These are phyloP conservation scores for Terrapene triunguis DNA, from an alignment of 2,113 vertebrate species.

Conservation along the genomic window DNA sequence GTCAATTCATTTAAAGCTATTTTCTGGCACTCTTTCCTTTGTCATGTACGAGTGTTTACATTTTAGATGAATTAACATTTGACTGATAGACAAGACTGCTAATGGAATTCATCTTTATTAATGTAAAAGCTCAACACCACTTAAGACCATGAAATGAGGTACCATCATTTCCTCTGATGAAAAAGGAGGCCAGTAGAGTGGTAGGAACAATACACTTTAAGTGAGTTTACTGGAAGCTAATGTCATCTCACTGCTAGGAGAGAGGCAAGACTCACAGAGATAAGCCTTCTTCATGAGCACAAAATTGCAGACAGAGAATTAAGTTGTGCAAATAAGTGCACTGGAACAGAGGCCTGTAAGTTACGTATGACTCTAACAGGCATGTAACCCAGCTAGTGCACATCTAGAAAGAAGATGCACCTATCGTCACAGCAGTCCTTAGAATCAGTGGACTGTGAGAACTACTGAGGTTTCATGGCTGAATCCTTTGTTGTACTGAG, in stretches of 20 bases:
- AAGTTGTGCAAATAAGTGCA: conserved; percentile 3
- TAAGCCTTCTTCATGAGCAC: background rate
- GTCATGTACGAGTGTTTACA: background rate
- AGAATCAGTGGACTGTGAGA: conserved; percentile 38
- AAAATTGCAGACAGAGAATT: conserved; percentile 1
- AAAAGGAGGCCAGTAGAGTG: conserved; percentile 3
- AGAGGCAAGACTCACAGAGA: background rate
- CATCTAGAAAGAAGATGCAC: conserved; percentile 8
- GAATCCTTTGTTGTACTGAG: background rate
- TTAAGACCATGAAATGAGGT: conserved; percentile 5
- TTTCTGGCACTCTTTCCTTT: conserved; percentile 41
- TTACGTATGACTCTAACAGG: background rate
- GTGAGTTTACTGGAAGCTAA: background rate
- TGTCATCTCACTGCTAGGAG: background rate
- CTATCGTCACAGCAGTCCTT: conserved; percentile 14
- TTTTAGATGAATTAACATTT: conserved; percentile 43
- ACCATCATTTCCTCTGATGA: background rate
- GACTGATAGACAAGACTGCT: conserved; percentile 2
- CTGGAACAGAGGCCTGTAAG: background rate
- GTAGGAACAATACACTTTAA: background rate
- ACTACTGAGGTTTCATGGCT: background rate
- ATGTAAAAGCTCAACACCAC: conserved; percentile 29
- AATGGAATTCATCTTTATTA: conserved; percentile 45
- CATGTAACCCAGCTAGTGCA: background rate
- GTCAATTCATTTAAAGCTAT: background rate